phyloP scores from a whole-genome alignment of 2,113 vertebrate species.

The Vulpes ferrilata region DNA sequence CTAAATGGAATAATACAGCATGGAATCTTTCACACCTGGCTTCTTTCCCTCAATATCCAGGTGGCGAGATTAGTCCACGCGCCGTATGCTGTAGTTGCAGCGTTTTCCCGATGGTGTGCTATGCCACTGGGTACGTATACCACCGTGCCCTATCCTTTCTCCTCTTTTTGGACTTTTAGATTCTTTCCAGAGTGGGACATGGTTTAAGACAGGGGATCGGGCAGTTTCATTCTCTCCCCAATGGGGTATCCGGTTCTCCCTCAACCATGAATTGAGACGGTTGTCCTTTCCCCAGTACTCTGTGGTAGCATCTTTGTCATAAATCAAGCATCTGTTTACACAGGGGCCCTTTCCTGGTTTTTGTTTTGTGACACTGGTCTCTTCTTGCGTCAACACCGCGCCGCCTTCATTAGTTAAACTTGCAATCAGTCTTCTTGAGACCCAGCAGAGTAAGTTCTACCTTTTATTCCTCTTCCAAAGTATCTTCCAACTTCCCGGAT shows the following conservation, averaged over 20 bases:
- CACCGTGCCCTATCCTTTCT: background rate
- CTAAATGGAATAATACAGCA: background rate
- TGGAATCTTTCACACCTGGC: background rate
- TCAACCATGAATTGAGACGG: background rate
- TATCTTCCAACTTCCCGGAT: background rate
- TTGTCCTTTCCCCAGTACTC: background rate
- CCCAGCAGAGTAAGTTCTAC: background rate
- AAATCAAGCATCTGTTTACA: background rate
- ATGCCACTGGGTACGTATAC: background rate
- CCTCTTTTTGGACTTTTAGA: background rate
- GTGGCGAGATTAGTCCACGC: background rate
- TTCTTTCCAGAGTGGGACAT: background rate
- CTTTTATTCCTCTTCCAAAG: background rate
- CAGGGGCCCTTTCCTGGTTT: background rate
- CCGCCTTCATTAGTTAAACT: background rate
- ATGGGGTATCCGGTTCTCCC: background rate
- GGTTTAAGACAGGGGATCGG: background rate
- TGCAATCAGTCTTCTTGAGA: background rate
- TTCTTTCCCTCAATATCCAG: background rate
- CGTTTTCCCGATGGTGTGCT: background rate
- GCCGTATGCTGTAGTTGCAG: background rate
- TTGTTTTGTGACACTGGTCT: background rate
- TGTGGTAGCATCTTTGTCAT: background rate
- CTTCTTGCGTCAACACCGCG: background rate
- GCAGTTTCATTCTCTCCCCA: background rate